A percentile compares a stretch with the other conserved stretches of the same genome.
These are phyloP conservation scores for Caenorhabditis panamensis DNA, from an alignment of 2,888 invertebrate species.

Conservation along the genomic window DNA sequence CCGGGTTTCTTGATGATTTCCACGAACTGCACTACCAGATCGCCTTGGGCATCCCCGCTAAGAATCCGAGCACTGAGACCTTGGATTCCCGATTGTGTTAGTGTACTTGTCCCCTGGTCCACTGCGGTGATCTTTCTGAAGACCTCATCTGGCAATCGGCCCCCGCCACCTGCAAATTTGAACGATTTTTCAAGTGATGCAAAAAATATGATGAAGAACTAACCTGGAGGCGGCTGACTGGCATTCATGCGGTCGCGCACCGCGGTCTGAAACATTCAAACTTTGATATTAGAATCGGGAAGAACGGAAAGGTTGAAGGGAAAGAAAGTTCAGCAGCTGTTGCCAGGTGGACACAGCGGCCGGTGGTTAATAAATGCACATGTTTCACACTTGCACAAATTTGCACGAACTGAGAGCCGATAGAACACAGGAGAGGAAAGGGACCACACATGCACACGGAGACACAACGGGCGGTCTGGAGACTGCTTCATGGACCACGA, in stretches of 20 bases:
- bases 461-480: constrained; percentile 48
- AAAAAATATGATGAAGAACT: constrained; percentile 15
- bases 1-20: constrained; percentile 99
- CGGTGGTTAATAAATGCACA: neutral
- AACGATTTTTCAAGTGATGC: neutral
- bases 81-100: constrained; percentile 76
- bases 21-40: constrained; percentile 85
- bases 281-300: neutral
- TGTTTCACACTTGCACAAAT: constrained; percentile 18
- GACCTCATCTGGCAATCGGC: constrained; percentile 78
- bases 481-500: constrained; percentile 18
- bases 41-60: constrained; percentile 74
- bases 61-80: constrained; percentile 80
- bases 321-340: neutral
- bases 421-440: constrained; percentile 7
- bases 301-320: neutral
- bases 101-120: constrained; percentile 78
- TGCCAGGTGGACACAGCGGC: neutral
- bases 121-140: constrained; percentile 77
- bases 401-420: constrained; percentile 14
- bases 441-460: constrained; percentile 36
- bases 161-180: constrained; percentile 59
- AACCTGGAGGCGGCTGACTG: constrained; percentile 70
- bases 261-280: constrained; percentile 52
- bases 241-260: constrained; percentile 60